Evolutionary conservation across 1,140 invertebrate genomes (phyloP), one percentile per base, ranked within the genome.

Genomic region (Drosophila biarmipes): DNA sequence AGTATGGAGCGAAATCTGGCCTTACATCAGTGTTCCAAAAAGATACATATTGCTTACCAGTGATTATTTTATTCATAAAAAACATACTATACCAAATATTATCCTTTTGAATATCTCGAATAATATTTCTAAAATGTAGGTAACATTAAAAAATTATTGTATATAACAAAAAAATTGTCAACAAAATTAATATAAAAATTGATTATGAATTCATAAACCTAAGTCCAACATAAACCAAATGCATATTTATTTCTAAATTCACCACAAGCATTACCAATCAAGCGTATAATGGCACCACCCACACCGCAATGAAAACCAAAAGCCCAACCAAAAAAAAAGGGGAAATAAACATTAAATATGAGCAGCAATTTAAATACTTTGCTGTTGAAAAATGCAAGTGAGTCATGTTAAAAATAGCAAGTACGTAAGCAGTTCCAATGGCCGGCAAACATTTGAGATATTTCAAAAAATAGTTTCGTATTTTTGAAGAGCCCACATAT

Each of bases 1-100:
- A 92, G 91, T 92, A 92, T 92, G 91, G 91, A 92, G 91, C 91
- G 78, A 82, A 66, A 90, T 79, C 53, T 84, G 91, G 91, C 89
- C 54, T 73, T 62, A 66, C 90, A 79, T 53, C 90, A 37, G 31
- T 31, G 38, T 24, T 24, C 24, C 24, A 24, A 24, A 24, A 24
- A 24, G 2, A 34, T 10, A 8, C 0, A 34, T 8, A 34, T 8
- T 34, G 31, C 10, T 2, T 34, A 34, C 7, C 2, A 34, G 7
- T 34, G 31, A 6, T 34, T 10, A 10, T 8, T 34, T 34, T 0
- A 34, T 3, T 34, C 10, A 34, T 10, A 34, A 34, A 8, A 34
- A 10, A n/a, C n/a, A n/a, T n/a, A n/a, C n/a, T n/a, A n/a, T n/a
- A n/a, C n/a, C n/a, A n/a, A n/a, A n/a, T n/a, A n/a, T n/a, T n/a